These are phyloP conservation scores for Scaptomyza pallida DNA, from an alignment of 1,140 invertebrate genomes.

Conservation along the genomic window DNA sequence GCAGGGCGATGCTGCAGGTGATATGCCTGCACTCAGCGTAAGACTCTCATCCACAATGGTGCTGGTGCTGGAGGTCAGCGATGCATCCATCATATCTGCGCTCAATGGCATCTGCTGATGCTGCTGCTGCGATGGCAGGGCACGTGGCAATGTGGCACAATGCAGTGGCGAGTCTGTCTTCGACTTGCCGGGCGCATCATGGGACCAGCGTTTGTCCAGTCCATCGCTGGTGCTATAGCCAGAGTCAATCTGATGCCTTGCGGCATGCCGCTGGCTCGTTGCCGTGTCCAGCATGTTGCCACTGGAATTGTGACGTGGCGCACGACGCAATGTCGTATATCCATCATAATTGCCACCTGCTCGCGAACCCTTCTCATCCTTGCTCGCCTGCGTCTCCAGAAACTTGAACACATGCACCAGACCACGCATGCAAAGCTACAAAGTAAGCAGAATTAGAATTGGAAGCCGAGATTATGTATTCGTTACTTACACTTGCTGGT, in stretches of 20 bases:
- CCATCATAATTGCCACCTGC: slow-evolving; percentile 81
- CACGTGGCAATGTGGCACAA: slow-evolving; percentile 58
- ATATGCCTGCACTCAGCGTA: slow-evolving; percentile 53
- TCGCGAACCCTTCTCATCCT: slow-evolving; percentile 85
- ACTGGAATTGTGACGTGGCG: slow-evolving; percentile 83
- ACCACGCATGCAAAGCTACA: slow-evolving; percentile 94
- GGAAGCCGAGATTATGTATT: too few species aligned
- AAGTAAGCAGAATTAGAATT: slow-evolving; percentile 43
- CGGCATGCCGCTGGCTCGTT: slow-evolving; percentile 61
- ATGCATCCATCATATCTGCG: slow-evolving; percentile 75
- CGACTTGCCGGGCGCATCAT: slow-evolving; percentile 86
- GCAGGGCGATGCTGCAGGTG: slow-evolving; percentile 55
- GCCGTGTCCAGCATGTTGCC: slow-evolving; percentile 85
- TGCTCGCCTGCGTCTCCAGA: slow-evolving; percentile 93
- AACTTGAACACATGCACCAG: slow-evolving; percentile 97
- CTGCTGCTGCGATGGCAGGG: slow-evolving; percentile 35
- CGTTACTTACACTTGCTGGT: slow-evolving; percentile 93
- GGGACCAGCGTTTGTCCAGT: slow-evolving; percentile 93
- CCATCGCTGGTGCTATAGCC: slow-evolving; percentile 93
- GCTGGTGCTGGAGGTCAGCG: slow-evolving; percentile 76
- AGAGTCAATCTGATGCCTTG: slow-evolving; percentile 91
- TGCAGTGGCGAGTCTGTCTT: slow-evolving; percentile 72
- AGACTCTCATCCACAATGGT: slow-evolving; percentile 82
- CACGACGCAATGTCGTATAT: slow-evolving; percentile 78
- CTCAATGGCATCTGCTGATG: slow-evolving; percentile 38